Evolutionary conservation across 2,888 invertebrate genomes (phyloP).

Genomic region (Phymatocera aterrima): DNA sequence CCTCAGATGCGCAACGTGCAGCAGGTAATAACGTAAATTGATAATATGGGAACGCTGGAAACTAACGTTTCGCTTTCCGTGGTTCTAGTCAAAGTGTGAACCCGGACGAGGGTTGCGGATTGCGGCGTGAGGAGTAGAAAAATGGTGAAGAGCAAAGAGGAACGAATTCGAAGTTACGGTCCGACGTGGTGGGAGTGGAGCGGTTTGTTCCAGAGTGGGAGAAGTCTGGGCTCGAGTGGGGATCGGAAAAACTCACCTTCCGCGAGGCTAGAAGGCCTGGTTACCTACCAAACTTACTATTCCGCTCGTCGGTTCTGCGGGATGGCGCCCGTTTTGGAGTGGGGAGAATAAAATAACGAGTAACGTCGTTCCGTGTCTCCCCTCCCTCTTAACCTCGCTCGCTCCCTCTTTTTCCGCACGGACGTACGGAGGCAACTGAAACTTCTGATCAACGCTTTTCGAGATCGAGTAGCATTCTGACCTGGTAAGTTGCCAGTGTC

Average conservation of each 20-base stretch:
- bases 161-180: constrained; percentile 48
- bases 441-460: constrained; percentile 50
- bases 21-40: not conserved
- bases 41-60: not conserved
- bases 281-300: constrained; percentile 48
- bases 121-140: constrained; percentile 15
- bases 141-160: not conserved
- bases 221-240: constrained; percentile 7
- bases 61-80: not conserved
- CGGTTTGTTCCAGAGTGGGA: constrained; percentile 31
- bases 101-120: not conserved
- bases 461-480: constrained; percentile 67
- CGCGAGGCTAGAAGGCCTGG: constrained; percentile 55
- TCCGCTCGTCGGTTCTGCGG: constrained; percentile 49
- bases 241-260: constrained; percentile 50
- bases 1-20: not conserved
- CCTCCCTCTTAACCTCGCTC: not conserved
- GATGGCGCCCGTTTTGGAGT: constrained; percentile 35
- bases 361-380: constrained; percentile 2
- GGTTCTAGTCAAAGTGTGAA: constrained; percentile 18
- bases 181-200: constrained; percentile 42
- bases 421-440: constrained; percentile 50
- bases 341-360: not conserved
- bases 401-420: not conserved
- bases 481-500: constrained; percentile 73